phyloP scores from a whole-genome alignment of 30 jellyfish, hydroid and myxozoan genomes.

The Aurelia aurita region DNA sequence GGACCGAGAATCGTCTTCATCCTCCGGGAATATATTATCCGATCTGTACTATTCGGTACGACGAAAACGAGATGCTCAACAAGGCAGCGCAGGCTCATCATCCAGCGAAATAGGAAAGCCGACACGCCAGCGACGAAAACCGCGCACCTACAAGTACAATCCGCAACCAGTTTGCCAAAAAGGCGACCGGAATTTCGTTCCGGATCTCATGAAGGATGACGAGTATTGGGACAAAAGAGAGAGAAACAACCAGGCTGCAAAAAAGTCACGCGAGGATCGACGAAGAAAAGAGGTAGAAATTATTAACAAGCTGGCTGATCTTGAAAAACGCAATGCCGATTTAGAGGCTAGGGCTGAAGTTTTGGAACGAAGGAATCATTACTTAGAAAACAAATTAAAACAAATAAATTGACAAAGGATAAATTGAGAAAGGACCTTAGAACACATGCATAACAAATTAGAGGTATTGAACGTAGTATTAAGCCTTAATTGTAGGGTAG shows the following conservation, averaged over 20 bases:
- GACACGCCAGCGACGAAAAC: constrained; percentile 58
- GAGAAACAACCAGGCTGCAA: constrained; percentile 93
- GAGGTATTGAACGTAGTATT: too few species aligned
- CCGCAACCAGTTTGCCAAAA: constrained; percentile 92
- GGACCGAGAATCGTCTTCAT: not conserved
- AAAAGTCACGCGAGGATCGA: constrained; percentile 91
- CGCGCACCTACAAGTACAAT: constrained; percentile 84
- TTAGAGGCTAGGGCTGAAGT: constrained; percentile 50
- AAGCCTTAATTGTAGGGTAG: too few species aligned
- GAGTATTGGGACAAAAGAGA: constrained; percentile 93
- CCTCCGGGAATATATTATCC: constrained; percentile 35
- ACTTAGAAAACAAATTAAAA: constrained; percentile 25
- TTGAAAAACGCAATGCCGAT: constrained; percentile 64
- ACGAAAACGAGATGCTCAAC: constrained; percentile 15
- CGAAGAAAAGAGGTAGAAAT: constrained; percentile 91
- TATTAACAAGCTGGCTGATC: constrained; percentile 50
- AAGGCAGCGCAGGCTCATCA: constrained; percentile 10
- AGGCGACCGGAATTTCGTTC: constrained; percentile 75
- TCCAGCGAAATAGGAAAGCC: constrained; percentile 2
- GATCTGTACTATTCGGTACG: constrained; percentile 19
- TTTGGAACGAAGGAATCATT: constrained; percentile 50
- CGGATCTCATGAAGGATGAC: constrained; percentile 75
- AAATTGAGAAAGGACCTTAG: too few species aligned
- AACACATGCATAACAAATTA: too few species aligned
- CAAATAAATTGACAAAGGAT: too few species aligned